Conservation (phyloP, 2,888 invertebrate genomes). For the Hemaris fuciformis region DNA sequence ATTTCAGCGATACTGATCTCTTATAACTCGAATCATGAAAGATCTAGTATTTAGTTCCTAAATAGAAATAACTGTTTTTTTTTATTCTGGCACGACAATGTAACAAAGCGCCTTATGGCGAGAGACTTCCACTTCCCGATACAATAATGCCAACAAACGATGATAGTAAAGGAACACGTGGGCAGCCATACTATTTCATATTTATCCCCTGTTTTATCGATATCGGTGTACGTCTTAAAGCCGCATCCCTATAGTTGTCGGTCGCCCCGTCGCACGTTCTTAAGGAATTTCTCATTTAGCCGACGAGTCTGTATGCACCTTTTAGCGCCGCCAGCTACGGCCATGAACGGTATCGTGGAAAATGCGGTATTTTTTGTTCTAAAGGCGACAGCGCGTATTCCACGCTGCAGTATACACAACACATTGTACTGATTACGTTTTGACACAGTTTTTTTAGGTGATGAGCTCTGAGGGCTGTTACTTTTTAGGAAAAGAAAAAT, state of each 20-base stretch:
- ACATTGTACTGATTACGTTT: constrained; percentile 2
- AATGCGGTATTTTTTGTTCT: constrained; percentile 2
- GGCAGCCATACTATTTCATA: too few species aligned
- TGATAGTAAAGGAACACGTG: too few species aligned
- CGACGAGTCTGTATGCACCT: constrained; percentile 48
- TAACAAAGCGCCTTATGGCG: too few species aligned
- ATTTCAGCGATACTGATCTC: too few species aligned
- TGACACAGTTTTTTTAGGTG: not conserved
- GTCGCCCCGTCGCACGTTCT: constrained; percentile 39
- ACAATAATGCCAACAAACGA: too few species aligned
- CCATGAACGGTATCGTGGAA: constrained; percentile 1
- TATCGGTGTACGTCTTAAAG: not conserved
- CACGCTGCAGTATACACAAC: not conserved
- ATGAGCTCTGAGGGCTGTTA: not conserved
- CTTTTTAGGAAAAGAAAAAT: not conserved
- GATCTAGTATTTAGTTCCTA: too few species aligned
- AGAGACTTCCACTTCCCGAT: too few species aligned
- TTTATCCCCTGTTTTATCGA: constrained; percentile 4
- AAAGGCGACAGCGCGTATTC: not conserved
- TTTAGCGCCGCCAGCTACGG: constrained; percentile 10
- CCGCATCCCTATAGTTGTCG: constrained; percentile 34
- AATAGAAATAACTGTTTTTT: too few species aligned
- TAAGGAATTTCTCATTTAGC: constrained; percentile 70
- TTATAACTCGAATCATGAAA: too few species aligned
- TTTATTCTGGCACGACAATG: too few species aligned